Evolutionary conservation across 2,888 invertebrate species (phyloP).

Genomic region (Tyria jacobaeae): DNA sequence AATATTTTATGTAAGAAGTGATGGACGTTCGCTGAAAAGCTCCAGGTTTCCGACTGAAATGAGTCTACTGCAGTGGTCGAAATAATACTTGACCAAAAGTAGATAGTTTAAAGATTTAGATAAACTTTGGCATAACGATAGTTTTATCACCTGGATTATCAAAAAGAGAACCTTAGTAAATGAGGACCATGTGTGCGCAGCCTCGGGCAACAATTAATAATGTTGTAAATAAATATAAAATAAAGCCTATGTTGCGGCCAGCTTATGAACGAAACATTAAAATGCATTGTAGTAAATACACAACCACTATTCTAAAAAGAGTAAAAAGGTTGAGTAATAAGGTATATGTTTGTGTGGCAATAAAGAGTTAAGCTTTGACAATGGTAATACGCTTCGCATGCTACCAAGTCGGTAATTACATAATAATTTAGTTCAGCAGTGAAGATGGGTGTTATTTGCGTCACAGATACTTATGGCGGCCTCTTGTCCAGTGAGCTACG

Average conservation of each 20-base stretch:
- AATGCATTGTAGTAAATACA: constrained; percentile 9
- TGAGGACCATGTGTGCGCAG: too few species aligned
- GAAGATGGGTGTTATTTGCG: constrained; percentile 51
- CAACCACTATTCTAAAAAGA: constrained; percentile 2
- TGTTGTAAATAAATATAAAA: neutral
- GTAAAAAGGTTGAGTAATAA: constrained; percentile 20
- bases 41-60: too few species aligned
- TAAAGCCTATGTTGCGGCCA: neutral
- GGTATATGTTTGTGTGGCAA: constrained; percentile 43
- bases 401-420: constrained; percentile 58
- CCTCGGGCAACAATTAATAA: too few species aligned
- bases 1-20: too few species aligned
- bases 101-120: too few species aligned
- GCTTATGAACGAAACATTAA: neutral
- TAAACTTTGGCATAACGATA: too few species aligned
- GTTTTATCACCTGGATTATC: too few species aligned
- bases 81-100: too few species aligned
- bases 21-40: too few species aligned
- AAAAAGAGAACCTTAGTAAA: too few species aligned
- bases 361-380: constrained; percentile 46
- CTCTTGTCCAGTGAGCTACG: constrained; percentile 46
- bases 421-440: constrained; percentile 64
- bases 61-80: too few species aligned
- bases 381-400: constrained; percentile 41
- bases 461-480: constrained; percentile 46